A percentile compares a stretch with the other conserved stretches of the same genome.
These are phyloP conservation scores for Leptatherina wallacei DNA, from an alignment of 2,797 vertebrate genomes.

Conservation along the genomic window DNA sequence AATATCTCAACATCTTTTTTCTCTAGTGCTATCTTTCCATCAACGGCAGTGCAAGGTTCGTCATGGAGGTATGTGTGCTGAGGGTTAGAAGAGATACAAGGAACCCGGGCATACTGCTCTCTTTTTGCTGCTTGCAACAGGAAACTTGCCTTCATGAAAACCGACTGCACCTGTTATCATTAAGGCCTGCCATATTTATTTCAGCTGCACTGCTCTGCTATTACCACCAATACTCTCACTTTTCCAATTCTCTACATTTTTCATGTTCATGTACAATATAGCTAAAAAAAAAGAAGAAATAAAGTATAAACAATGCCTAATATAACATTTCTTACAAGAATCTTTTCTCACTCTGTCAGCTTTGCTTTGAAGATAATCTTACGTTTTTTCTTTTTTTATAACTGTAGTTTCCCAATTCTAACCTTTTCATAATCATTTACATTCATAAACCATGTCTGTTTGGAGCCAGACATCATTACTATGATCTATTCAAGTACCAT, in stretches of 20 bases:
- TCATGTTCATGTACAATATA: not conserved
- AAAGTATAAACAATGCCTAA: not conserved
- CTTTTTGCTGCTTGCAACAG: slow-evolving; percentile 20
- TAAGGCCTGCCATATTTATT: not conserved
- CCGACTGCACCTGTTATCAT: slow-evolving; percentile 55
- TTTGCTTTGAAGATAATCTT: not conserved
- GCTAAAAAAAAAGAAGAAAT: not conserved
- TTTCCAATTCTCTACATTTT: not conserved
- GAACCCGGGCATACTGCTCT: slow-evolving; percentile 36
- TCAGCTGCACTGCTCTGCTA: not conserved
- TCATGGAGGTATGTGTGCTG: slow-evolving; percentile 65
- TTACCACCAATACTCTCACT: not conserved
- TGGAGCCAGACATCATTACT: slow-evolving; percentile 18
- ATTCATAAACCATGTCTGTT: not conserved
- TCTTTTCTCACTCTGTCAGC: not conserved
- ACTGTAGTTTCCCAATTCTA: not conserved
- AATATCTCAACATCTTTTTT: slow-evolving; percentile 52
- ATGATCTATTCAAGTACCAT: not conserved
- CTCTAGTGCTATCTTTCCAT: slow-evolving; percentile 40
- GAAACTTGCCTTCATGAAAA: slow-evolving; percentile 15
- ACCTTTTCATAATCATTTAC: not conserved
- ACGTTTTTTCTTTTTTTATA: not conserved
- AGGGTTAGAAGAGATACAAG: slow-evolving; percentile 53
- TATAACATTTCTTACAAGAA: not conserved
- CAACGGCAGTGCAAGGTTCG: slow-evolving; percentile 37